A percentile compares a stretch with the other conserved stretches of the same genome.
Conservation (phyloP, 2,888 invertebrate species). For the Hydrotaea cyrtoneurina region DNA sequence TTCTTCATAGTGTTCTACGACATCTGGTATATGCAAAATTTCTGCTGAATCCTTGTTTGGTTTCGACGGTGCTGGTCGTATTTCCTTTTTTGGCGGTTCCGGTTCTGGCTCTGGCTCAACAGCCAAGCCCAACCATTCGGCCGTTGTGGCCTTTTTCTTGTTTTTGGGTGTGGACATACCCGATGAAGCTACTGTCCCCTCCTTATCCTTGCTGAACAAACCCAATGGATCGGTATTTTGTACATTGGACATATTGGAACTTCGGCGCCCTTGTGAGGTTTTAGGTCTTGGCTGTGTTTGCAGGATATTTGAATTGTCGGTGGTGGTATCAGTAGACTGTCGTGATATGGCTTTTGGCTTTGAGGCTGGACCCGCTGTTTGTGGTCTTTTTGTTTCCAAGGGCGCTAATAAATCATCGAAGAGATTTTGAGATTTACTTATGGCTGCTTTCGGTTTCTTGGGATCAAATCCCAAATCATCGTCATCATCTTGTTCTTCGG, state of each 20-base stretch:
- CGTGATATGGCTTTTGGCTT: conserved; percentile 75
- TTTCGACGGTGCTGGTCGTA: background rate
- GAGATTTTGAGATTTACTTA: conserved; percentile 74
- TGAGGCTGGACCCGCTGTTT: conserved; percentile 69
- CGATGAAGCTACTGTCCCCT: conserved; percentile 67
- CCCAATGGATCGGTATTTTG: conserved; percentile 74
- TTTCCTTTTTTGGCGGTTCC: conserved; percentile 50
- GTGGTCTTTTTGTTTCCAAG: conserved; percentile 73
- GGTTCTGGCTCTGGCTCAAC: conserved; percentile 67
- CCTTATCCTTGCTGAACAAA: conserved; percentile 73
- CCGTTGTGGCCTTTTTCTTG: conserved; percentile 74
- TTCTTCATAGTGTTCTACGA: conserved; percentile 41
- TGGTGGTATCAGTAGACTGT: conserved; percentile 80
- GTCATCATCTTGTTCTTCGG: conserved; percentile 73
- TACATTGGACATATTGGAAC: conserved; percentile 73
- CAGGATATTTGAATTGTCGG: conserved; percentile 75
- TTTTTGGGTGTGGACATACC: conserved; percentile 74
- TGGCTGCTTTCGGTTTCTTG: conserved; percentile 76
- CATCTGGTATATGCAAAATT: conserved; percentile 67
- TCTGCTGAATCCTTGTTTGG: conserved; percentile 62
- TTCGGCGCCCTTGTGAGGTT: conserved; percentile 77
- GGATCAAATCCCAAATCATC: conserved; percentile 81
- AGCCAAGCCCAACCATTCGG: conserved; percentile 79
- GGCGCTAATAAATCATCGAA: conserved; percentile 75
- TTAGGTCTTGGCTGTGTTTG: conserved; percentile 74